Conservation (phyloP, 1,140 invertebrate genomes). For the Pristionchus pacificus region DNA sequence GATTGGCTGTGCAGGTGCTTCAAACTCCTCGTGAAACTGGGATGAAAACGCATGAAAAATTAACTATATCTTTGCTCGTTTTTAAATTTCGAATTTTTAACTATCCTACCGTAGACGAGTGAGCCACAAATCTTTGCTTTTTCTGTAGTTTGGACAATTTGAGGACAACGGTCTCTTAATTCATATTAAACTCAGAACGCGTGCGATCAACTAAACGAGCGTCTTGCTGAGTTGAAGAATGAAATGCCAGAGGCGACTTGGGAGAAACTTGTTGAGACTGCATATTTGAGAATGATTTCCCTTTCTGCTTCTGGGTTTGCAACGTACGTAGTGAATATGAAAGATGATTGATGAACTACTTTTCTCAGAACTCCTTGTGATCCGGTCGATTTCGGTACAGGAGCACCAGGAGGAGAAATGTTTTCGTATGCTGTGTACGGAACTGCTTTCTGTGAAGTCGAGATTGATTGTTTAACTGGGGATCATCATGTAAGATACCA, state of each 20-base stretch:
- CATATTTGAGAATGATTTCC: constrained; percentile 75
- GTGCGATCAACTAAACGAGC: constrained; percentile 72
- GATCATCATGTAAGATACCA: constrained; percentile 59
- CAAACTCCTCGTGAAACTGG: too few relatives aligned
- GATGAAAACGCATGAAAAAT: too few relatives aligned
- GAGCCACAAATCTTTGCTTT: too few relatives aligned
- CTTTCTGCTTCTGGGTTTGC: constrained; percentile 83
- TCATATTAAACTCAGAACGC: constrained; percentile 66
- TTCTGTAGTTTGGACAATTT: too few relatives aligned
- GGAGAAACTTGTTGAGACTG: constrained; percentile 77
- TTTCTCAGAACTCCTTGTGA: constrained; percentile 47
- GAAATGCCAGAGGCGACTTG: constrained; percentile 75
- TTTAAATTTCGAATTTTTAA: too few relatives aligned
- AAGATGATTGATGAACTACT: constrained; percentile 18
- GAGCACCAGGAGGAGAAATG: constrained; percentile 48
- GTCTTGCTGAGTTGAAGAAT: constrained; percentile 73
- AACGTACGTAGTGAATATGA: constrained; percentile 53
- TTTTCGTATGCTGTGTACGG: constrained; percentile 57
- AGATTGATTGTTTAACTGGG: constrained; percentile 63
- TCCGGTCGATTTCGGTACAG: constrained; percentile 44
- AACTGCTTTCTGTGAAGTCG: constrained; percentile 60
- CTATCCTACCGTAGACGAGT: too few relatives aligned
- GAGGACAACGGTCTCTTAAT: too few relatives aligned
- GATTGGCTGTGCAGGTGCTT: constrained; percentile 73
- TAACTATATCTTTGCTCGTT: too few relatives aligned